Percentiles rank a stretch among this genome's conserved stretches.
These are phyloP conservation scores for Serinus canaria DNA, from an alignment of 2,113 vertebrate species.

Conservation along the genomic window DNA sequence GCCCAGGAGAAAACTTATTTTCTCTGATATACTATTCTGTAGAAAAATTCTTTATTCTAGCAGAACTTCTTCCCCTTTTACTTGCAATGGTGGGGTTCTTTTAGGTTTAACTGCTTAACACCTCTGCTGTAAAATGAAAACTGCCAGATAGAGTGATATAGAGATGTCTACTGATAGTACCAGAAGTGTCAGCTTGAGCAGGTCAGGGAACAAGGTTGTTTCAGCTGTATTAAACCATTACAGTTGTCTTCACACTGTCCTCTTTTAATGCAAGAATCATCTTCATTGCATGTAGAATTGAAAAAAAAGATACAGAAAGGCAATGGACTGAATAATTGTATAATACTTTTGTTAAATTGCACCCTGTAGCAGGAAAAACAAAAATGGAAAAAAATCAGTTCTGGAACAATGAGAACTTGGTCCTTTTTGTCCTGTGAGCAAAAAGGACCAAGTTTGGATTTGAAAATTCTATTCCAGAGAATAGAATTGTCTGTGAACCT, in stretches of 20 bases:
- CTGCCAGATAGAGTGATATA: not conserved
- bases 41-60: not conserved
- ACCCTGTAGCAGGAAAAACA: not conserved
- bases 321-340: not conserved
- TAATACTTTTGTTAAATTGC: not conserved
- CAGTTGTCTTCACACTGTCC: not conserved
- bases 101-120: not conserved
- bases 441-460: not conserved
- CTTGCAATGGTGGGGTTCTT: fast-evolving
- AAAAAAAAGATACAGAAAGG: not conserved
- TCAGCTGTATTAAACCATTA: not conserved
- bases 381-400: not conserved
- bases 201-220: not conserved
- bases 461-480: not conserved
- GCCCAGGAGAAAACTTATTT: not conserved
- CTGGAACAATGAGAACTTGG: not conserved
- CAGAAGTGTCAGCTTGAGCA: not conserved
- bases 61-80: not conserved
- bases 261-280: not conserved
- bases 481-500: not conserved
- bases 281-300: not conserved
- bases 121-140: not conserved
- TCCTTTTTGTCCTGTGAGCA: not conserved
- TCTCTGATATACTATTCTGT: not conserved
- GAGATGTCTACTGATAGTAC: not conserved